Evolutionary conservation across 1,140 invertebrate genomes (phyloP).

Genomic region (Ruditapes philippinarum): DNA sequence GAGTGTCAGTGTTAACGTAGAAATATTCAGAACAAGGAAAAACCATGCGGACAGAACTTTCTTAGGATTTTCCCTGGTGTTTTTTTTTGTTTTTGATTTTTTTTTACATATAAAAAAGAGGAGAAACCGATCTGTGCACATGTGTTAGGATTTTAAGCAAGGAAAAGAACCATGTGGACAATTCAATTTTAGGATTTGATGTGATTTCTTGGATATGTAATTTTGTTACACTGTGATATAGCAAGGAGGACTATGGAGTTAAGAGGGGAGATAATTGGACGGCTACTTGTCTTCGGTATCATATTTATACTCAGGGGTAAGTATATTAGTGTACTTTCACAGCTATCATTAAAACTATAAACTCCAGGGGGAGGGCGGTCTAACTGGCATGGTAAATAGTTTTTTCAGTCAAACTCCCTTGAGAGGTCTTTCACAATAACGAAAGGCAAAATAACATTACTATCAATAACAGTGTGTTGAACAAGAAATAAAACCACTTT

Average conservation of each 20-base stretch:
- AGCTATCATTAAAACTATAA: too few relatives aligned
- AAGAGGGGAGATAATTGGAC: slow-evolving; percentile 22
- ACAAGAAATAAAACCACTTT: too few relatives aligned
- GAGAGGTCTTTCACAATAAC: too few relatives aligned
- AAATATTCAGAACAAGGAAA: neutral
- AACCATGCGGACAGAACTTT: neutral
- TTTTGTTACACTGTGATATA: slow-evolving; percentile 8
- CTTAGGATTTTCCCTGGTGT: neutral
- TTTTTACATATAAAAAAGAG: too few relatives aligned
- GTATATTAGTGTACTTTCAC: neutral
- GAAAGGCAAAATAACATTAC: too few relatives aligned
- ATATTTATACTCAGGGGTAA: slow-evolving; percentile 3
- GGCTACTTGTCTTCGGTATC: neutral
- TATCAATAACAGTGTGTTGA: too few relatives aligned
- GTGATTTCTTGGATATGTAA: neutral
- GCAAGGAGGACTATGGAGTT: neutral
- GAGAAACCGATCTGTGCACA: neutral
- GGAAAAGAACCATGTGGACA: neutral
- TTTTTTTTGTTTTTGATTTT: too few relatives aligned
- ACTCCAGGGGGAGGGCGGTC: too few relatives aligned
- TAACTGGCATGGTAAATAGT: too few relatives aligned
- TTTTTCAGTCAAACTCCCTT: too few relatives aligned
- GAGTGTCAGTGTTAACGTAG: neutral
- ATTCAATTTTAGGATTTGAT: neutral
- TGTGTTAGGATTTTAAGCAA: neutral